These are phyloP conservation scores for Lytechinus variegatus DNA, from an alignment of 35 echinoderm and acorn worm species.

Conservation along the genomic window DNA sequence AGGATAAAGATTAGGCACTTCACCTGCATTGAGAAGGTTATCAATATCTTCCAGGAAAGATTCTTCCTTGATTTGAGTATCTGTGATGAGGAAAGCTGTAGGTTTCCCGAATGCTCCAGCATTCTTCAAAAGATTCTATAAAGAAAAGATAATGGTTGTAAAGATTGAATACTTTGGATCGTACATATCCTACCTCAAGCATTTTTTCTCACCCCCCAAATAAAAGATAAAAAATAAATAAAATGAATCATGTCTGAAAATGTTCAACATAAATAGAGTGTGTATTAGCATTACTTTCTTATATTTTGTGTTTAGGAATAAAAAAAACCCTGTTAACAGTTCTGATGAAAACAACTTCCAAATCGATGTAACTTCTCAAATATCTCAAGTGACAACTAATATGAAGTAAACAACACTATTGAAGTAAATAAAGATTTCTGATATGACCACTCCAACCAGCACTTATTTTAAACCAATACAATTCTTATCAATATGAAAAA, in stretches of 20 bases:
- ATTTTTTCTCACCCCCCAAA: too few species aligned
- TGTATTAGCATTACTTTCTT: neutral
- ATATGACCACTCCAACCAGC: too few species aligned
- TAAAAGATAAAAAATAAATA: too few species aligned
- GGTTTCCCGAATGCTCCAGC: slow-evolving; percentile 89
- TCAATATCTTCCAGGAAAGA: slow-evolving; percentile 99
- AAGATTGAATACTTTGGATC: neutral
- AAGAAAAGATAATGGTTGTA: neutral
- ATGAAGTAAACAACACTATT: too few species aligned
- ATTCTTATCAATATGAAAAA: neutral
- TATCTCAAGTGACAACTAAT: too few species aligned
- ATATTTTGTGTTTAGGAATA: neutral
- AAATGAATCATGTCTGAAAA: neutral
- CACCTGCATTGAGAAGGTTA: slow-evolving; percentile 95
- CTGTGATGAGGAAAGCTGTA: slow-evolving; percentile 95
- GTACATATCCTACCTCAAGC: too few species aligned
- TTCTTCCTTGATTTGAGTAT: slow-evolving; percentile 99
- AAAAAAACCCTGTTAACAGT: neutral
- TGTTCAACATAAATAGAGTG: neutral
- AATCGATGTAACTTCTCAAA: too few species aligned
- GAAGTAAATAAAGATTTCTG: too few species aligned
- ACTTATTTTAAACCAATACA: neutral
- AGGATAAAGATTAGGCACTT: slow-evolving; percentile 96
- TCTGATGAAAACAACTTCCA: neutral
- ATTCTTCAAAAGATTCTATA: slow-evolving; percentile 85